These are phyloP conservation scores for Pseudomyrmex concolor DNA, from an alignment of 1,140 invertebrate genomes.

Conservation along the genomic window DNA sequence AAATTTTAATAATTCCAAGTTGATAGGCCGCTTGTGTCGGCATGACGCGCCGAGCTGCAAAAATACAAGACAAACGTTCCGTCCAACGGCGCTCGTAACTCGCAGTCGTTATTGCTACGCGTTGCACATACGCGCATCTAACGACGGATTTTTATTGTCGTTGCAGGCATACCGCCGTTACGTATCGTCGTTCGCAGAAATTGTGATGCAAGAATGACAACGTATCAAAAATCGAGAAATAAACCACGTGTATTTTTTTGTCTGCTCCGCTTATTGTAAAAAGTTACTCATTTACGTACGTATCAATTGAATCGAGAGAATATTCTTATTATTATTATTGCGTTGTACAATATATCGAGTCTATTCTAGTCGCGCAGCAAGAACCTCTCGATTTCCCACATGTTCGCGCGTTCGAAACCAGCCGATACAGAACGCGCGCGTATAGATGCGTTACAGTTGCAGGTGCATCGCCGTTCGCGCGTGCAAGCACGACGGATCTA, in stretches of 20 bases:
- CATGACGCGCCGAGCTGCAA: conserved; percentile 21
- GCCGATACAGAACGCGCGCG: conserved; percentile 1
- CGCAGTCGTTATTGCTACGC: conserved; percentile 62
- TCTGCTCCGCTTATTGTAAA: background rate
- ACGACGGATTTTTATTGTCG: conserved; percentile 64
- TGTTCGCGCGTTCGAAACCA: conserved; percentile 5
- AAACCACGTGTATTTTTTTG: background rate
- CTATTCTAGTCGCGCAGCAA: conserved; percentile 11
- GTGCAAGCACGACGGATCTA: conserved; percentile 12
- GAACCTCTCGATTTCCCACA: conserved; percentile 11
- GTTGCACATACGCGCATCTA: conserved; percentile 46
- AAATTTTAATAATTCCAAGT: conserved; percentile 22
- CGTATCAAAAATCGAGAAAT: background rate
- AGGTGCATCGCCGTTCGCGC: conserved; percentile 36
- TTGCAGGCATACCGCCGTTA: conserved; percentile 49
- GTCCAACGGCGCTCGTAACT: conserved; percentile 45
- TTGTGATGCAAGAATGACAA: background rate
- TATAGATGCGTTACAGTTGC: background rate
- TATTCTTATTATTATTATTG: conserved; percentile 10
- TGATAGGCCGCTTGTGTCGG: conserved; percentile 12
- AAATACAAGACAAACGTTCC: conserved; percentile 49
- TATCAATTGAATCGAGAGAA: conserved; percentile 30
- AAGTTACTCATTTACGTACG: conserved; percentile 15
- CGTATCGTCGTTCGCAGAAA: conserved; percentile 10
- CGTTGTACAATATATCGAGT: background rate